Evolutionary conservation across 1,140 invertebrate species (phyloP).

Genomic region (Chlorops oryzae): DNA sequence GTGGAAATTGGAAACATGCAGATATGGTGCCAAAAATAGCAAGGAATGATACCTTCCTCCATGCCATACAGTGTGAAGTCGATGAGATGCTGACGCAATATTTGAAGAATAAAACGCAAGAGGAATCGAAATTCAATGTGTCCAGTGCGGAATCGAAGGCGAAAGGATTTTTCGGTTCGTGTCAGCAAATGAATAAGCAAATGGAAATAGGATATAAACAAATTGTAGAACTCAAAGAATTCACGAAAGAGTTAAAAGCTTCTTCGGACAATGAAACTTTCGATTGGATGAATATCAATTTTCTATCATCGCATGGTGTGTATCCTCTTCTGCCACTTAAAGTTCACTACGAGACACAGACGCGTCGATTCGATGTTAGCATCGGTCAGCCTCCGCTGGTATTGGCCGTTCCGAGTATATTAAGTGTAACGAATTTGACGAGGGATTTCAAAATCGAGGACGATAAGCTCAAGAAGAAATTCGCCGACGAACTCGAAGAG

Average conservation of each 20-base stretch:
- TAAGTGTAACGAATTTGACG: slow-evolving; percentile 29
- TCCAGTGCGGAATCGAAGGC: slow-evolving; percentile 28
- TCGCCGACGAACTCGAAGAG: slow-evolving; percentile 19
- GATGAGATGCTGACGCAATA: slow-evolving; percentile 25
- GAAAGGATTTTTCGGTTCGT: slow-evolving; percentile 30
- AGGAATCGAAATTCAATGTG: slow-evolving; percentile 8
- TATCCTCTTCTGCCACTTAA: slow-evolving; percentile 32
- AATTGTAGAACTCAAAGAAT: not conserved
- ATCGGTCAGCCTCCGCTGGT: slow-evolving; percentile 16
- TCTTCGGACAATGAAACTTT: not conserved
- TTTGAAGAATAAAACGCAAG: slow-evolving; percentile 28
- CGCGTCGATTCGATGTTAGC: slow-evolving; percentile 26
- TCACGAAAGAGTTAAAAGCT: too few species aligned
- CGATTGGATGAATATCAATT: slow-evolving; percentile 37
- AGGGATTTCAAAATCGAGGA: slow-evolving; percentile 22
- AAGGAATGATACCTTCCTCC: slow-evolving; percentile 29
- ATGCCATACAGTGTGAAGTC: slow-evolving; percentile 32
- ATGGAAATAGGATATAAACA: slow-evolving; percentile 21
- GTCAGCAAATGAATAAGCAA: slow-evolving; percentile 25
- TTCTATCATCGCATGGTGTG: slow-evolving; percentile 31
- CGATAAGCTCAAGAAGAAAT: slow-evolving; percentile 10
- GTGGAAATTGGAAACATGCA: slow-evolving; percentile 54
- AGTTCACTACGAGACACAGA: slow-evolving; percentile 30
- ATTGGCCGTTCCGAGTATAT: slow-evolving; percentile 10
- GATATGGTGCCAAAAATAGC: slow-evolving; percentile 46